Evolutionary conservation across 2,113 vertebrate species (phyloP).

Genomic region (Castor canadensis): DNA sequence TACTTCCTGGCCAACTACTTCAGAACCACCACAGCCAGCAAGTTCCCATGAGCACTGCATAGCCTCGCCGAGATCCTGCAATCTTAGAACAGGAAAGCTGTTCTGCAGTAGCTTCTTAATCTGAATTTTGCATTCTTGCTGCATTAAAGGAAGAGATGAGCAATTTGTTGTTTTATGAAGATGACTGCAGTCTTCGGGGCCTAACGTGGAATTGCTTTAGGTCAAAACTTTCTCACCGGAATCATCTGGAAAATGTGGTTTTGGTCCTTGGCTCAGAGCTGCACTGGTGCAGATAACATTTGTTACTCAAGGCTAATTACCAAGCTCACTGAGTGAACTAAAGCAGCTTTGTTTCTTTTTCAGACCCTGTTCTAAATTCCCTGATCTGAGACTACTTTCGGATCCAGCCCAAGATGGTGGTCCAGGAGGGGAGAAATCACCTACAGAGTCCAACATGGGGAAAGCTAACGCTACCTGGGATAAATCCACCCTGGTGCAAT

Average conservation of each 20-base stretch:
- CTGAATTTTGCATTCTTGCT: conserved; percentile 35
- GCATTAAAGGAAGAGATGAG: conserved; percentile 22
- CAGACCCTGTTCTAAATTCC: conserved; percentile 41
- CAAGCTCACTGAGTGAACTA: background rate
- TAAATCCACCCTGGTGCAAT: background rate
- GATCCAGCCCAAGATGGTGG: background rate
- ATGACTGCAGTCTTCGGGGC: conserved; percentile 15
- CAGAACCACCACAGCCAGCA: background rate
- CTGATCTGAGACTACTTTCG: conserved; percentile 22
- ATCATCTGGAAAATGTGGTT: conserved; percentile 48
- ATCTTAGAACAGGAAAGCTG: background rate
- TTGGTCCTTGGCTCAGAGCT: conserved; percentile 11
- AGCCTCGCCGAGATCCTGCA: background rate
- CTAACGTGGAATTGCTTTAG: background rate
- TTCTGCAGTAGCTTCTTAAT: conserved; percentile 22
- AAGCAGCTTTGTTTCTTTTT: conserved; percentile 65
- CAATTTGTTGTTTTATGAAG: conserved; percentile 3
- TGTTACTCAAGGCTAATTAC: conserved; percentile 55
- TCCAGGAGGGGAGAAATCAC: background rate
- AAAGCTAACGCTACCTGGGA: background rate
- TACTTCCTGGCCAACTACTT: background rate
- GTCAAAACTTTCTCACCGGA: conserved; percentile 57
- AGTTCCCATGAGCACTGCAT: background rate
- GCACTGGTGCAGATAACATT: background rate
- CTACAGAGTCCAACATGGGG: background rate